A percentile compares a stretch with the other conserved stretches of the same genome.
Evolutionary conservation across 2,113 vertebrate species (phyloP).

Genomic region (Lampris megalopsis): DNA sequence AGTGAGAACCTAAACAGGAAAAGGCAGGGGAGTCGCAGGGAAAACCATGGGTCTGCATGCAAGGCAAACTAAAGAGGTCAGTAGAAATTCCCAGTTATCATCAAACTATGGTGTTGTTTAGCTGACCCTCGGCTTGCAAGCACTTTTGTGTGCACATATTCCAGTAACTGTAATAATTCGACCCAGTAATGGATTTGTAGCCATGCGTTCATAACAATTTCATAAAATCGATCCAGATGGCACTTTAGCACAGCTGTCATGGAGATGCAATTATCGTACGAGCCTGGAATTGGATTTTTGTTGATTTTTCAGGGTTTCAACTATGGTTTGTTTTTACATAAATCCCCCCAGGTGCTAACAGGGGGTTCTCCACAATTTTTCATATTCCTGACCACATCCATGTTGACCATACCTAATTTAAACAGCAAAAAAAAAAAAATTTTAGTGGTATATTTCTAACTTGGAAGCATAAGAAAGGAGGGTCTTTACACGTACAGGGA

Average conservation of each 20-base stretch:
- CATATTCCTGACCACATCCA: no score
- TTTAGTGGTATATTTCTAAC: no score
- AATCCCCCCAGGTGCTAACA: no score
- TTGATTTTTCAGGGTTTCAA: neutral
- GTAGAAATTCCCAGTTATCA: constrained; percentile 31
- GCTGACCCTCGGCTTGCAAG: neutral
- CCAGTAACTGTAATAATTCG: constrained; percentile 10
- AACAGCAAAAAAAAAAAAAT: no score
- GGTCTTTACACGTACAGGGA: no score
- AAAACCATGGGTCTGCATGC: constrained; percentile 10
- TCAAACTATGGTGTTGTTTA: constrained; percentile 7
- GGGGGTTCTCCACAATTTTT: no score
- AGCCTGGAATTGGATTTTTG: neutral
- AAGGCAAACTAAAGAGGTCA: constrained; percentile 39
- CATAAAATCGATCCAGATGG: neutral
- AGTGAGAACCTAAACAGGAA: constrained; percentile 74
- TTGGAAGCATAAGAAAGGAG: no score
- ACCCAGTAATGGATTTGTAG: neutral
- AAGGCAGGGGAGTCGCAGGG: constrained; percentile 39
- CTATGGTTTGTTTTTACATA: no score
- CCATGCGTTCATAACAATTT: neutral
- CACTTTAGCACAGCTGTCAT: neutral
- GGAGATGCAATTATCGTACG: neutral
- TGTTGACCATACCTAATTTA: no score
- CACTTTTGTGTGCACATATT: neutral